These are phyloP conservation scores for Micronycteris hirsuta DNA, from an alignment of 2,113 vertebrate genomes.

Conservation along the genomic window DNA sequence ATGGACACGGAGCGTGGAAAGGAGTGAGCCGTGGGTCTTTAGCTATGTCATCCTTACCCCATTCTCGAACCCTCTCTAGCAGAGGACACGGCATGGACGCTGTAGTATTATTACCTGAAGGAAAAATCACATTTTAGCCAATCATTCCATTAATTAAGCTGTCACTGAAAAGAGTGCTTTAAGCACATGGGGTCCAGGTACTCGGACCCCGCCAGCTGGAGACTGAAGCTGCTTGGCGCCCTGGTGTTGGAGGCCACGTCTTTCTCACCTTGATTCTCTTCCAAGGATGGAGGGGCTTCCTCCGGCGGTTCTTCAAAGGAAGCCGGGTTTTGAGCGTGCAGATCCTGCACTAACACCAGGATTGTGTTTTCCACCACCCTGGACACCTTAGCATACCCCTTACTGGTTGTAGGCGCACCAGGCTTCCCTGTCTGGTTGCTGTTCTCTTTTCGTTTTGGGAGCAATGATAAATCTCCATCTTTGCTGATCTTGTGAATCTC, in stretches of 20 bases:
- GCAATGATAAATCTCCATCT: conserved; percentile 82
- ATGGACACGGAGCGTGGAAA: conserved; percentile 29
- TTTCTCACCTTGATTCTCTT: conserved; percentile 74
- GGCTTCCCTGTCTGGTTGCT: conserved; percentile 52
- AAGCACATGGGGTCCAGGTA: conserved; percentile 90
- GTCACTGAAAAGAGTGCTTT: conserved; percentile 77
- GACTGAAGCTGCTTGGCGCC: conserved; percentile 56
- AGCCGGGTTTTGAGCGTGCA: conserved; percentile 24
- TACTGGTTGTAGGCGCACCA: conserved; percentile 41
- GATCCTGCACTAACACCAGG: conserved; percentile 86
- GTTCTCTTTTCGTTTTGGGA: conserved; percentile 78
- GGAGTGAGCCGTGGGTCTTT: not conserved
- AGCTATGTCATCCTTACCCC: conserved; percentile 19
- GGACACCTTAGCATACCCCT: conserved; percentile 91
- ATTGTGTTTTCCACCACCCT: conserved; percentile 80
- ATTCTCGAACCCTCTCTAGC: not conserved
- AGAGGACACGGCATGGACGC: conserved; percentile 27
- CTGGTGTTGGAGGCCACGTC: conserved; percentile 28
- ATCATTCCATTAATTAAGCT: conserved; percentile 54
- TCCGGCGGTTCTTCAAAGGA: conserved; percentile 66
- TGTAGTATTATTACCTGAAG: conserved; percentile 68
- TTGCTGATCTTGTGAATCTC: conserved; percentile 89
- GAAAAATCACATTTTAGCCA: conserved; percentile 48
- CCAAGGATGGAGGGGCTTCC: conserved; percentile 36
- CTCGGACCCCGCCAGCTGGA: conserved; percentile 76